These are phyloP conservation scores for Chrysomela aeneicollis DNA, from an alignment of 2,888 invertebrate species.

Conservation along the genomic window DNA sequence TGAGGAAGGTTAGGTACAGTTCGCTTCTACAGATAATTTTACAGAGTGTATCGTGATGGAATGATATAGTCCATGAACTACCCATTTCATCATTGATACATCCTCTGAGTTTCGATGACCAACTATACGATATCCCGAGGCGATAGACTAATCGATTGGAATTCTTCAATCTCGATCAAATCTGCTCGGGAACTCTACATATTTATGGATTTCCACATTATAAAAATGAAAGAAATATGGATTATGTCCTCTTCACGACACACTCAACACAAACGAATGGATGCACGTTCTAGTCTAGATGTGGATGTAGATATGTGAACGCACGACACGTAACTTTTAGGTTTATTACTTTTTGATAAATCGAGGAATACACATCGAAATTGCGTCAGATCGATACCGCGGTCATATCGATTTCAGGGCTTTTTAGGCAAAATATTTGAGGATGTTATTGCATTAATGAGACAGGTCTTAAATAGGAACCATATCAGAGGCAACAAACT, in stretches of 20 bases:
- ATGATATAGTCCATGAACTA: too few relatives aligned
- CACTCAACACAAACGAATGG: not conserved
- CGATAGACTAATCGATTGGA: not conserved
- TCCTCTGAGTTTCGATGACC: too few relatives aligned
- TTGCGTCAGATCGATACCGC: constrained; percentile 13
- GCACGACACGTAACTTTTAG: constrained; percentile 27
- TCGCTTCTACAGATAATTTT: not conserved
- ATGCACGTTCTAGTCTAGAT: constrained; percentile 14
- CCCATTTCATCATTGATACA: too few relatives aligned
- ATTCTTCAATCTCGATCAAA: not conserved
- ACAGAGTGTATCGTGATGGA: not conserved
- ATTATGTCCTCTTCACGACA: constrained; percentile 13
- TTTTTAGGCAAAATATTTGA: too few relatives aligned
- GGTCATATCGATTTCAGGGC: constrained; percentile 1
- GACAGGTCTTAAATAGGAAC: too few relatives aligned
- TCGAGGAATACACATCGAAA: constrained; percentile 14
- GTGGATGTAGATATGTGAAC: constrained; percentile 14
- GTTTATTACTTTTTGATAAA: constrained; percentile 31
- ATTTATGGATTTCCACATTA: not conserved
- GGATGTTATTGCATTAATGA: too few relatives aligned
- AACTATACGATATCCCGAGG: too few relatives aligned
- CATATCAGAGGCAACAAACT: too few relatives aligned
- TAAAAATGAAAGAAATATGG: constrained; percentile 19
- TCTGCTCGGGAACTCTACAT: not conserved
- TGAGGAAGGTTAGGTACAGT: constrained; percentile 13